phyloP scores from a whole-genome alignment of 2,888 invertebrate genomes.

The Notodonta ziczac region DNA sequence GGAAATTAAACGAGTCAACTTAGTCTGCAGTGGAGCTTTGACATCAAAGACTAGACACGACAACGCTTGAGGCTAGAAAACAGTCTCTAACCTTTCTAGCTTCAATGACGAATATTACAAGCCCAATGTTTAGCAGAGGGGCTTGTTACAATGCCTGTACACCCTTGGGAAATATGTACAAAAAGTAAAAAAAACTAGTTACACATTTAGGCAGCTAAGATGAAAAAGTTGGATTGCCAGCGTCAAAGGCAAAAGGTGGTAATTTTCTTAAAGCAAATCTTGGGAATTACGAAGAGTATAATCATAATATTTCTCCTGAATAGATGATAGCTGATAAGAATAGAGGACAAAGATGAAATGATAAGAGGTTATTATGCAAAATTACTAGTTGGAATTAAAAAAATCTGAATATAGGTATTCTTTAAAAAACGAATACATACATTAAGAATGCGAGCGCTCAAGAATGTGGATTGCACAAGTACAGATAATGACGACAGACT shows the following conservation, averaged over 20 bases:
- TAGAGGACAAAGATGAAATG: background rate
- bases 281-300: background rate
- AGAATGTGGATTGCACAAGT: background rate
- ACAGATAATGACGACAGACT: background rate
- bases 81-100: background rate
- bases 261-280: background rate
- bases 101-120: constrained; percentile 5
- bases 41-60: constrained; percentile 4
- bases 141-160: background rate
- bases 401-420: too few relatives aligned
- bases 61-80: constrained; percentile 4
- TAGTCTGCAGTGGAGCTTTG: background rate
- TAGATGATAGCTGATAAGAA: background rate
- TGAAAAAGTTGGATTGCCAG: constrained; percentile 2
- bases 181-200: constrained; percentile 6
- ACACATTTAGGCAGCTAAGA: background rate
- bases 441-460: background rate
- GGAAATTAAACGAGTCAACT: background rate
- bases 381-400: background rate
- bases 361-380: background rate
- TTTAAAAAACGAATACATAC: background rate
- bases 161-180: constrained; percentile 6
- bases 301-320: constrained; percentile 2
- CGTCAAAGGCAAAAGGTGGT: background rate
- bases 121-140: background rate